These are phyloP conservation scores for Rana temporaria DNA, from an alignment of 2,113 vertebrate species.

Conservation along the genomic window DNA sequence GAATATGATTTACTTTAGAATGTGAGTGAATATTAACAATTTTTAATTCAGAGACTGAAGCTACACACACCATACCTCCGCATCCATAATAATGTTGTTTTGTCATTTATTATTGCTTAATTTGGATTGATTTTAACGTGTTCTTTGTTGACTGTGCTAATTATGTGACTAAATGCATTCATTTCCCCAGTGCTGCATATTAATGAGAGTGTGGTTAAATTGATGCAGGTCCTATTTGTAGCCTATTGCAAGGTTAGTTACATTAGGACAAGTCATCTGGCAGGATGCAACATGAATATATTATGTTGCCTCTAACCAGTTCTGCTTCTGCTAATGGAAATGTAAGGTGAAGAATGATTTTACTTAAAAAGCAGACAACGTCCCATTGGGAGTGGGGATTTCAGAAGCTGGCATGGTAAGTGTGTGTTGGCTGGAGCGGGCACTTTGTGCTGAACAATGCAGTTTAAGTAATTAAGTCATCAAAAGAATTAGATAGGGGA, in stretches of 20 bases:
- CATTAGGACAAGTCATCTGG: neutral
- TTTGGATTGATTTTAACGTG: neutral
- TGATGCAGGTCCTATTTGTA: constrained; percentile 24
- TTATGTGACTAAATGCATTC: neutral
- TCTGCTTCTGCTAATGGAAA: constrained; percentile 9
- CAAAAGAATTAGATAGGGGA: neutral
- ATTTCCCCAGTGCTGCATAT: constrained; percentile 12
- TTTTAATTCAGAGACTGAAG: no score
- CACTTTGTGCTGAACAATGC: neutral
- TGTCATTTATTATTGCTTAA: neutral
- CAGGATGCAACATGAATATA: neutral
- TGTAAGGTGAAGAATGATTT: neutral
- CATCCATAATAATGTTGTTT: neutral
- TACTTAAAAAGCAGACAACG: neutral
- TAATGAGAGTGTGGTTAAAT: constrained; percentile 4
- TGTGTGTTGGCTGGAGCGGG: neutral
- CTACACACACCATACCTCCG: neutral
- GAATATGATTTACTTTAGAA: no score
- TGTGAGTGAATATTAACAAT: no score
- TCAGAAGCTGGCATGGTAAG: neutral
- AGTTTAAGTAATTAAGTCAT: neutral
- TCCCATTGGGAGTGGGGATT: constrained; percentile 10
- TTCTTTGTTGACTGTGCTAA: neutral
- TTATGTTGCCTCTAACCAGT: neutral
- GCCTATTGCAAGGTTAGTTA: constrained; percentile 11